Conservation (phyloP, 2,113 vertebrate genomes). For the Panthera tigris region DNA sequence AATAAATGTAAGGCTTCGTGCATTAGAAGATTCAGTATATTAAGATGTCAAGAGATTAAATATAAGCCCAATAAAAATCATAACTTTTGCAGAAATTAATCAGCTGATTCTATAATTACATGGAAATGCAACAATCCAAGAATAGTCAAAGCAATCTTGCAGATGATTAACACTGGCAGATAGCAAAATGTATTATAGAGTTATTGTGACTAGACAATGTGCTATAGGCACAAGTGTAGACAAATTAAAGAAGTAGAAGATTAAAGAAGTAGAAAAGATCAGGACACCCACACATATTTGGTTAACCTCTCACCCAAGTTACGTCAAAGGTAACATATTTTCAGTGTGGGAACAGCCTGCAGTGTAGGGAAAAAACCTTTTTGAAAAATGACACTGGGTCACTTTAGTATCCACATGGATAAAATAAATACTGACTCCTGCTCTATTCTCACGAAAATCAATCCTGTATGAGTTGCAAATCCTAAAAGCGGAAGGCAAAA, state of each 20-base stretch:
- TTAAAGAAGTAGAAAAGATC: neutral
- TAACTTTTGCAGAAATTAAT: neutral
- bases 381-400: neutral
- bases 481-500: neutral
- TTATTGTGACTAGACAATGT: neutral
- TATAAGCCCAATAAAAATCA: neutral
- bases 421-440: neutral
- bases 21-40: neutral
- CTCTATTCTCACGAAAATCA: neutral
- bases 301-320: neutral
- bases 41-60: neutral
- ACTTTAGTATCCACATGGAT: neutral
- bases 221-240: neutral
- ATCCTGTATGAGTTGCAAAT: neutral
- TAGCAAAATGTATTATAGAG: neutral
- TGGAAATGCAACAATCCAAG: neutral
- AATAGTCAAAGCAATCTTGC: neutral
- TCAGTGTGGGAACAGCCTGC: neutral
- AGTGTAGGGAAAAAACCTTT: neutral
- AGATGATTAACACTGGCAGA: neutral
- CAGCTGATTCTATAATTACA: neutral
- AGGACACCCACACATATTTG: neutral
- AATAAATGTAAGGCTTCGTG: neutral
- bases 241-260: too few species aligned
- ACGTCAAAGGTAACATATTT: slow-evolving; percentile 17